Evolutionary conservation across 2,113 vertebrate species (phyloP), one percentile per base, ranked within the genome.

Genomic region (Epinephelus fuscoguttatus): DNA sequence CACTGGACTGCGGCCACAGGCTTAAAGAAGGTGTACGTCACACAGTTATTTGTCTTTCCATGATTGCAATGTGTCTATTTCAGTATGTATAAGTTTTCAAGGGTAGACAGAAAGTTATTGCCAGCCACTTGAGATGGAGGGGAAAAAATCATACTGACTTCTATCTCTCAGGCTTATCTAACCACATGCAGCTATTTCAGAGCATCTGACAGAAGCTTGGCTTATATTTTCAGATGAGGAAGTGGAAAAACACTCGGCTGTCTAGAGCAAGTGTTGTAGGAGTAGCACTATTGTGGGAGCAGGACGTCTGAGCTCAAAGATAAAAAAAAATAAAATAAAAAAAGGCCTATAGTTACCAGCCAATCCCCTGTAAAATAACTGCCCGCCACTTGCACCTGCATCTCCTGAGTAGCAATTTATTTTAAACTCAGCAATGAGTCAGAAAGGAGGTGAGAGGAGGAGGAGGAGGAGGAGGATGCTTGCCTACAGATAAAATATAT

Each of bases 401-500:
- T 81, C 82, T 81, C 75, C 85, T 78, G 64, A 73, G 70, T 21
- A 67, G 76, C 25, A 14, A 85, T 91, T 91, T 91, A 88, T 93
- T 92, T 92, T 91, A 89, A 66, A 83, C 74, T n/a, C 70, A 19
- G 87, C 78, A 74, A 45, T 90, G 91, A 92, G 88, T 93, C 92
- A 93, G 87, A 85, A 68, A 80, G 57, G 70, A 86, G 73, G 77
- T 70, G 85, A 80, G 86, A 84, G 30, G 80, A 57, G 66, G 64
- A 61, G 55, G 72, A 60, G 52, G 57, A 64, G 78, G 85, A 64
- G n/a, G 67, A 69, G 75, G 88, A 85, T 68, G 81, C 30, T 68
- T 15, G 75, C 80, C 79, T 77, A 49, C 49, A 84, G 80, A 82
- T 76, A 63, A 84, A 80, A 70, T 57, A 84, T 77, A 86, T 79